Evolutionary conservation across 2,797 vertebrate species (phyloP).

Genomic region (Chelonia mydas): DNA sequence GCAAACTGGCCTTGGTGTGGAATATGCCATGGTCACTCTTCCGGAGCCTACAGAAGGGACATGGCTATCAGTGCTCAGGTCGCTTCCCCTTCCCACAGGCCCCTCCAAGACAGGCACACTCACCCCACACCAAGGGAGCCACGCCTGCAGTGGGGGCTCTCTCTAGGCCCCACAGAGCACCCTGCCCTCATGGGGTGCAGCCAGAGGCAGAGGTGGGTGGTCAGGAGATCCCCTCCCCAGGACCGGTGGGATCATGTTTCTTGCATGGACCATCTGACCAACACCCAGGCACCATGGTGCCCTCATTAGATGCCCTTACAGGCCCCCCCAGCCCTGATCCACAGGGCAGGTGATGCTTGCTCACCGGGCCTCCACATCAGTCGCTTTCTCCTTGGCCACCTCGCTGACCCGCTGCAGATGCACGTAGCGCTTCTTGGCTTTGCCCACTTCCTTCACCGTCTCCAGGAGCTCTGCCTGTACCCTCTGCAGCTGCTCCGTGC

Average conservation of each 20-base stretch:
- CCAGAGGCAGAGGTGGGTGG: background rate
- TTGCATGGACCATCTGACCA: background rate
- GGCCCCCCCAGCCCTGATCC: slow-evolving; percentile 72
- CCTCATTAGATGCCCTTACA: slow-evolving; percentile 59
- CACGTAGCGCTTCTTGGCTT: slow-evolving; percentile 87
- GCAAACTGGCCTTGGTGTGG: slow-evolving; percentile 87
- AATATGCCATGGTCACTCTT: slow-evolving; percentile 90
- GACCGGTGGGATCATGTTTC: background rate
- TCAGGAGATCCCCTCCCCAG: background rate
- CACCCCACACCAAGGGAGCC: background rate
- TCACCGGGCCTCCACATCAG: slow-evolving; percentile 88
- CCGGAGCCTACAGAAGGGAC: slow-evolving; percentile 78
- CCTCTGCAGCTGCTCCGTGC: slow-evolving; percentile 86
- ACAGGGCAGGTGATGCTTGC: background rate
- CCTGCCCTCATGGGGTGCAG: background rate
- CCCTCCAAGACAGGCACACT: background rate
- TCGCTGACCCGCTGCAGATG: slow-evolving; percentile 85
- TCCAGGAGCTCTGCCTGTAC: slow-evolving; percentile 88
- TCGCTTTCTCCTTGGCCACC: slow-evolving; percentile 87
- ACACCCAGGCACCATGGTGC: accelerated
- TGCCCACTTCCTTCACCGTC: slow-evolving; percentile 87
- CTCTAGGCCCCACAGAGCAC: background rate
- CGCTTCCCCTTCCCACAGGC: accelerated
- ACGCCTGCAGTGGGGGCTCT: background rate
- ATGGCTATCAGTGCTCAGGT: background rate